Percentiles rank a stretch among this genome's conserved stretches.
These are phyloP conservation scores for Cololabis saira DNA, from an alignment of 2,113 vertebrate genomes.

Conservation along the genomic window DNA sequence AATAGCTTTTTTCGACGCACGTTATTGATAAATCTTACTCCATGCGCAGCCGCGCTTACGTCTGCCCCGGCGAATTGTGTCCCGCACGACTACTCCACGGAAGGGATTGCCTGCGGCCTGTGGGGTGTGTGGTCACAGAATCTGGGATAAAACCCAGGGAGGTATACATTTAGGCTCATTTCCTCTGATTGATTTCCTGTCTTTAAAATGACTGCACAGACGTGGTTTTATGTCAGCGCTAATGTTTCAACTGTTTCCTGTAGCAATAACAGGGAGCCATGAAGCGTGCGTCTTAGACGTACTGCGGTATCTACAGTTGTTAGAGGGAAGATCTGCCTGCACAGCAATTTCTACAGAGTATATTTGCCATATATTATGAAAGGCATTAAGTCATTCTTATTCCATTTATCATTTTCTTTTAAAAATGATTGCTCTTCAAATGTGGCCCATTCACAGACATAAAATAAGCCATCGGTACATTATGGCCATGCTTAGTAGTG, in stretches of 20 bases:
- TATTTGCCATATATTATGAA: constrained; percentile 23
- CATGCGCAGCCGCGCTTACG: constrained; percentile 26
- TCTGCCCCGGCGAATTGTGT: constrained; percentile 16
- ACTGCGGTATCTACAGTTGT: constrained; percentile 2
- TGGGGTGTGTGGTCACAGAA: constrained; percentile 35
- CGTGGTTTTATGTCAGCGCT: constrained; percentile 72
- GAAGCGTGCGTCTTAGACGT: constrained; percentile 23
- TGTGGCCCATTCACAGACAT: constrained; percentile 4
- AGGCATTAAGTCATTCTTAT: constrained; percentile 5
- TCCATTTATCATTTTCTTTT: constrained; percentile 9
- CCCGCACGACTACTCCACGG: constrained; percentile 30
- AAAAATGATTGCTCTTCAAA: constrained; percentile 23
- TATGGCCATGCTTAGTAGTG: not conserved
- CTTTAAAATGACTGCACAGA: constrained; percentile 64
- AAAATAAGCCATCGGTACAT: not conserved
- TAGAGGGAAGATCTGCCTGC: constrained; percentile 22
- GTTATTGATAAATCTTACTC: constrained; percentile 53
- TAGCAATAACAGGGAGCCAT: constrained; percentile 71
- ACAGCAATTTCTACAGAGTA: constrained; percentile 21
- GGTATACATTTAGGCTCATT: constrained; percentile 75
- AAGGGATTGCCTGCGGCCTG: constrained; percentile 38
- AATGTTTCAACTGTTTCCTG: constrained; percentile 77
- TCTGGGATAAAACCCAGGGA: constrained; percentile 60
- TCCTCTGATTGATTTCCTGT: constrained; percentile 78
- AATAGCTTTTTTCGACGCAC: constrained; percentile 19